Conservation (phyloP, 2,113 vertebrate genomes). For the Ciconia maguari region DNA sequence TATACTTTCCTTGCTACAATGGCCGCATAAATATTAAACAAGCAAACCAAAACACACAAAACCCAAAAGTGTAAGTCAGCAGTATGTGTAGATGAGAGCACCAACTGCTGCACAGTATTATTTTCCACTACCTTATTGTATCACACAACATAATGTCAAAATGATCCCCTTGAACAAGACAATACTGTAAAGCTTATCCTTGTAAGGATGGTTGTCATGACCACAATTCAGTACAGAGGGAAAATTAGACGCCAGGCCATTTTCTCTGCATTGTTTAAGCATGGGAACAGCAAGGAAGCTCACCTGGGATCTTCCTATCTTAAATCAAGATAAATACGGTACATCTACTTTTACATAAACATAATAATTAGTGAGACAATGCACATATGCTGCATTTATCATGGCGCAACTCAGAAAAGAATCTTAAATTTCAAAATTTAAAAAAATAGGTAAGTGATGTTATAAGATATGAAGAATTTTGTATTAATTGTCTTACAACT, state of each 20-base stretch:
- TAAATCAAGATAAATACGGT: conserved; percentile 21
- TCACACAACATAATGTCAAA: not conserved
- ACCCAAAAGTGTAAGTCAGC: not conserved
- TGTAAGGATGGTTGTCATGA: conserved; percentile 59
- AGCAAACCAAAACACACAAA: not conserved
- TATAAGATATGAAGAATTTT: not conserved
- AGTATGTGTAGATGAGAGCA: not conserved
- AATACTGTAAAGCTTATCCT: conserved; percentile 46
- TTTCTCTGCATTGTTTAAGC: conserved; percentile 52
- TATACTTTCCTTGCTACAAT: not conserved
- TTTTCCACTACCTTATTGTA: conserved; percentile 23
- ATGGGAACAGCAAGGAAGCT: conserved; percentile 7
- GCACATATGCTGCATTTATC: not conserved
- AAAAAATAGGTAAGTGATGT: not conserved
- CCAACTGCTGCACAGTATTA: conserved; percentile 3
- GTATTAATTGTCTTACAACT: not conserved
- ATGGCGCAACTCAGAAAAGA: not conserved
- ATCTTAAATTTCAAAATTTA: not conserved
- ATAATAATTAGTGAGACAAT: not conserved
- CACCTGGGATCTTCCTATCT: conserved; percentile 37
- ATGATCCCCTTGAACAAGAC: conserved; percentile 18
- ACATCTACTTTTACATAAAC: not conserved
- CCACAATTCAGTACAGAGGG: conserved; percentile 38
- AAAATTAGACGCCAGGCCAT: conserved; percentile 62
- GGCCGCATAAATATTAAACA: not conserved